Percentiles rank a stretch among this genome's conserved stretches.
phyloP scores from a whole-genome alignment of 2,888 invertebrate species.

The Acrobasis consociella region DNA sequence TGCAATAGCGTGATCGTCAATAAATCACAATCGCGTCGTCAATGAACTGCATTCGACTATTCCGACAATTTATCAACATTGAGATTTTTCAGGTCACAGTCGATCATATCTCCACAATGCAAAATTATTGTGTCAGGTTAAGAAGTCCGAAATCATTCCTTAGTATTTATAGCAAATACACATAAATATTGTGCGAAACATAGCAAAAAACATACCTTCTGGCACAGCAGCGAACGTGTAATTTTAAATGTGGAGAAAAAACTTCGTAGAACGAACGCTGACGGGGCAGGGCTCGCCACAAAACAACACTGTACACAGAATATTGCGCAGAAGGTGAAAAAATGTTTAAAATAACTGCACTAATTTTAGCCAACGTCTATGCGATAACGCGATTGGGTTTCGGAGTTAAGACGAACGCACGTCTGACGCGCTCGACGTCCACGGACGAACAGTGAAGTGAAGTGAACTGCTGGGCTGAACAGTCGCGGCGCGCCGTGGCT shows the following conservation, averaged over 20 bases:
- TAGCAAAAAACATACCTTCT: constrained; percentile 66
- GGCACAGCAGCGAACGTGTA: constrained; percentile 63
- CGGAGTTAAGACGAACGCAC: constrained; percentile 42
- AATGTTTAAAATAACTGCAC: constrained; percentile 61
- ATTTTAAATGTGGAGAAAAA: constrained; percentile 59
- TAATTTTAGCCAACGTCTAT: constrained; percentile 63
- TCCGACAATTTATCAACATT: constrained; percentile 25
- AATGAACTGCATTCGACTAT: constrained; percentile 25
- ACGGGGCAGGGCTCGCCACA: constrained; percentile 46
- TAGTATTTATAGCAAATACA: constrained; percentile 38
- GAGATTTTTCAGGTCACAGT: background rate
- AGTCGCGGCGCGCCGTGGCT: constrained; percentile 50
- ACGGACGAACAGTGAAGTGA: constrained; percentile 49
- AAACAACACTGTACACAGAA: constrained; percentile 59
- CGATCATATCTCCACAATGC: background rate
- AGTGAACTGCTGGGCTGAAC: constrained; percentile 7
- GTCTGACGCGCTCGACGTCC: constrained; percentile 55
- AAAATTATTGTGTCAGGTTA: background rate
- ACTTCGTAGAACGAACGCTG: constrained; percentile 49
- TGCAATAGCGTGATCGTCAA: constrained; percentile 3
- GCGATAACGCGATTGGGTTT: constrained; percentile 59
- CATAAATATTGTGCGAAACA: constrained; percentile 39
- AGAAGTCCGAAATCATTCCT: constrained; percentile 17
- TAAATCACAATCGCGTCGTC: constrained; percentile 16
- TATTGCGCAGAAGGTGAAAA: constrained; percentile 58